Evolutionary conservation across 1,140 invertebrate genomes (phyloP).

Genomic region (Nixonia krombeini): DNA sequence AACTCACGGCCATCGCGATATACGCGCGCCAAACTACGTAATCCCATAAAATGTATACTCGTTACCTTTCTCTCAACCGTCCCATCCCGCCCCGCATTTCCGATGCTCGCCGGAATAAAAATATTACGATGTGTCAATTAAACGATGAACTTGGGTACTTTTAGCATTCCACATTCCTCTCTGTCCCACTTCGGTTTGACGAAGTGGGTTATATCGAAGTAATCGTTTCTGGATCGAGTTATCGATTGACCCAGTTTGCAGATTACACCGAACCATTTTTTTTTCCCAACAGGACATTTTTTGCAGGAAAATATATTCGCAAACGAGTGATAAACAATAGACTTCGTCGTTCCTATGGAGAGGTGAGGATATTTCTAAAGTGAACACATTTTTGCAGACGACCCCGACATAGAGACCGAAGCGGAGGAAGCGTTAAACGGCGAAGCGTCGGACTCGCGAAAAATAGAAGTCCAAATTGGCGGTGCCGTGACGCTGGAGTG

Average conservation of each 20-base stretch:
- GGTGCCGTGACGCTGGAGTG: constrained; percentile 88
- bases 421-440: constrained; percentile 66
- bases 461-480: constrained; percentile 85
- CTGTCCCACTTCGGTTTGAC: background rate
- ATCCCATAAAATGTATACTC: constrained; percentile 37
- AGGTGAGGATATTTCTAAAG: background rate
- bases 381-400: constrained; percentile 66
- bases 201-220: too few relatives aligned
- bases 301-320: too few relatives aligned
- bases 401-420: constrained; percentile 73
- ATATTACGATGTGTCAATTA: too few relatives aligned
- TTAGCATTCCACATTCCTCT: background rate
- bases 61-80: constrained; percentile 9
- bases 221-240: too few relatives aligned
- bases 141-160: background rate
- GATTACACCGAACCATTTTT: too few relatives aligned
- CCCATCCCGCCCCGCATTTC: background rate
- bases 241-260: too few relatives aligned
- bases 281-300: too few relatives aligned
- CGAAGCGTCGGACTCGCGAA: constrained; percentile 73
- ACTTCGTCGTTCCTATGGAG: too few relatives aligned
- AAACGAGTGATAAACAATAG: too few relatives aligned
- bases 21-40: constrained; percentile 34
- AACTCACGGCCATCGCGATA: constrained; percentile 30
- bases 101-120: background rate